Evolutionary conservation across 1,140 invertebrate genomes (phyloP), one percentile per base, ranked within the genome.

Genomic region (Hormaphis cornu): DNA sequence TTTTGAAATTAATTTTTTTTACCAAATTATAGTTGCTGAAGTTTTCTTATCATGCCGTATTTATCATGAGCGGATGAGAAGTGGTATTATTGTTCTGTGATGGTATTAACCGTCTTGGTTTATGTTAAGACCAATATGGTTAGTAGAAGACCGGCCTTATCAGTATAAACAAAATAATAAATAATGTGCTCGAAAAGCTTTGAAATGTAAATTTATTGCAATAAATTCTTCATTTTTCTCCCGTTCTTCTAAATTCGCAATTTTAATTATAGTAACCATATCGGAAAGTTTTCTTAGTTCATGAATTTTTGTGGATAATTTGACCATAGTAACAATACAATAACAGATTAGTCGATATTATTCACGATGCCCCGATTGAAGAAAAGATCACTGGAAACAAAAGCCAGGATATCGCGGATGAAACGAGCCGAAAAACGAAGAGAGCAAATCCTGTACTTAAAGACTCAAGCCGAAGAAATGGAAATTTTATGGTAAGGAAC

Each of bases 391-490:
- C 22, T 66, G 20, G 61, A 66, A 48, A 66, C 61, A 2, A 66
- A 66, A 66, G 61, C 61, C 22, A 46, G 61, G 1, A 66, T 66
- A 66, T 66, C 61, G 18, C 61, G 61, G 7, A 66, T 66, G 61
- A 66, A 66, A 48, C 44, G 61, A 33, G 61, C 61, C 0, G 61
- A 66, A 50, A 66, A 66, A 16, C 61, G 61, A 50, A 46, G 61
- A 35, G 61, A 66, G 50, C 61, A 66, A 35, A 66, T 66, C 33
- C 35, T 66, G 12, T 50, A 50, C 24, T 46, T 66, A 33, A 66
- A 66, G 3, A 66, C 61, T 2, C 61, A 66, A 48, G 61, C 61
- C 3, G 61, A 66, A 66, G 61, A 66, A 48, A 66, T 66, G 61
- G 61, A 66, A 66, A 66, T 66, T 66, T 50, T 66, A 66, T 66